Evolutionary conservation across 2,888 invertebrate species (phyloP).

Genomic region (Orgyia antiqua): DNA sequence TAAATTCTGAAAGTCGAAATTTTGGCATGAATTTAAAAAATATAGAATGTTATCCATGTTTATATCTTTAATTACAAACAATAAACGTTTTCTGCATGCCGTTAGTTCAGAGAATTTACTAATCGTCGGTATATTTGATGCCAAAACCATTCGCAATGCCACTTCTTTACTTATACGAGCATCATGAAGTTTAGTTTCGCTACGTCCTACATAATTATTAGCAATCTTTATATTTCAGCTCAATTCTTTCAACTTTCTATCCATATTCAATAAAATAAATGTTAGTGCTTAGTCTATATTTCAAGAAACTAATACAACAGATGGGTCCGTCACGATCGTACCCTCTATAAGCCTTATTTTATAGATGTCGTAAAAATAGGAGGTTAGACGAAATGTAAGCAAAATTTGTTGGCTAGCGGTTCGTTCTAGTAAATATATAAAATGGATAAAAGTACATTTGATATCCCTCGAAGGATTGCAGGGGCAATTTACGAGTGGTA

Average conservation of each 20-base stretch:
- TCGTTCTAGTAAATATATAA: constrained; percentile 20
- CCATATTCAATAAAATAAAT: constrained; percentile 4
- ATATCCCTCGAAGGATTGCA: constrained; percentile 29
- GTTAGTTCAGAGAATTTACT: constrained; percentile 20
- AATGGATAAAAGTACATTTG: constrained; percentile 24
- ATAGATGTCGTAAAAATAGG: constrained; percentile 5
- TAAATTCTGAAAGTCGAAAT: too few relatives aligned
- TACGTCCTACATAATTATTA: constrained; percentile 16
- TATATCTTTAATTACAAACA: constrained; percentile 12
- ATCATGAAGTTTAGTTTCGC: constrained; percentile 18
- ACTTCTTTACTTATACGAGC: constrained; percentile 13
- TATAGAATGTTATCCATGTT: constrained; percentile 3
- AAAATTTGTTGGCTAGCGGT: constrained; percentile 11
- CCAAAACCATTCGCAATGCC: constrained; percentile 18
- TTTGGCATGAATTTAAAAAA: too few relatives aligned
- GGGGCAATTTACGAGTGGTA: constrained; percentile 36
- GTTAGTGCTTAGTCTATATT: constrained; percentile 3
- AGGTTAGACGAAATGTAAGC: constrained; percentile 6
- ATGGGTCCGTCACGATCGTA: constrained; percentile 1
- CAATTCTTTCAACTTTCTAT: constrained; percentile 3
- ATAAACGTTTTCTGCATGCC: constrained; percentile 14
- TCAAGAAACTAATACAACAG: constrained; percentile 1
- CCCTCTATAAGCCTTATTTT: constrained; percentile 2
- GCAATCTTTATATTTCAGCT: constrained; percentile 1
- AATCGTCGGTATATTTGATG: constrained; percentile 24